Evolutionary conservation across 2,888 invertebrate genomes (phyloP).

Genomic region (Athalia rosae): DNA sequence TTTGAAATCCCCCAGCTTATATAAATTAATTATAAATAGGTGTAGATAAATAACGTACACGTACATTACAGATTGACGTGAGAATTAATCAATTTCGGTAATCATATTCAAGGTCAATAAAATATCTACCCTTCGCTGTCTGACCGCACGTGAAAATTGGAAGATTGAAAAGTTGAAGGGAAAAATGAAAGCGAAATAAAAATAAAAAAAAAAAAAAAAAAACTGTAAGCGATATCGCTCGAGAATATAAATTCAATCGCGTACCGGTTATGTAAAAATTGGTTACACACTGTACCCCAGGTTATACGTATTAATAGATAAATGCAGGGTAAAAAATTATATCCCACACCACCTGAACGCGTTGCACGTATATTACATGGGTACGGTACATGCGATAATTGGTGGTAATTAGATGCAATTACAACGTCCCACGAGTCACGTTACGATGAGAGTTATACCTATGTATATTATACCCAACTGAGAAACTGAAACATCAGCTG

Average conservation of each 20-base stretch:
- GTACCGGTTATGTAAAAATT: background rate
- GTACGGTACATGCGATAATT: background rate
- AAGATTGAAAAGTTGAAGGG: background rate
- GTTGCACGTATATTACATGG: background rate
- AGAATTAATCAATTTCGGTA: no score
- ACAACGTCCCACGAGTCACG: background rate
- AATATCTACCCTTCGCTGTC: no score
- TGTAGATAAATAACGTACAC: no score
- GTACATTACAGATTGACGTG: no score
- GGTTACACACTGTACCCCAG: no score
- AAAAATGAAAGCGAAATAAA: background rate
- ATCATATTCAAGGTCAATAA: no score
- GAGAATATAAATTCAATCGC: background rate
- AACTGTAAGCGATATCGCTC: background rate
- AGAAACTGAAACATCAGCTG: background rate
- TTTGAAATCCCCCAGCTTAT: no score
- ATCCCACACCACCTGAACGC: background rate
- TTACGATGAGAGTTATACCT: background rate
- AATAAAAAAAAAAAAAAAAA: background rate
- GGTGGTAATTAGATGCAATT: constrained; percentile 19
- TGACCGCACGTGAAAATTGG: background rate
- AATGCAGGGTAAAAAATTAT: no score
- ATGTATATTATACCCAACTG: background rate
- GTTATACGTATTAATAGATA: no score
- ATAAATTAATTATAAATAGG: no score